Conservation (phyloP, 2,888 invertebrate genomes). For the Dione juno region DNA sequence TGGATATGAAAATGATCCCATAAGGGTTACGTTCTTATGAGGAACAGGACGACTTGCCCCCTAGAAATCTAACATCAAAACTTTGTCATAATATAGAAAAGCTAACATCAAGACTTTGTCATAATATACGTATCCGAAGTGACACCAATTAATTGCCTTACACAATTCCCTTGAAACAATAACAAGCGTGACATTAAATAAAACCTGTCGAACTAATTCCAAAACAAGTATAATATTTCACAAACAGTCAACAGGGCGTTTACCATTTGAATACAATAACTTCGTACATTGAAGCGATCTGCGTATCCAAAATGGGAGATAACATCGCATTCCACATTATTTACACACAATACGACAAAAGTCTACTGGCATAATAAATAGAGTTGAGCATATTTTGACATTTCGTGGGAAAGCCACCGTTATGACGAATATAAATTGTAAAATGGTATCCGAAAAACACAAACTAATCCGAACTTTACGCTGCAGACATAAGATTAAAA, state of each 20-base stretch:
- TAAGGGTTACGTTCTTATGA: too few species aligned
- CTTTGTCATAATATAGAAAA: neutral
- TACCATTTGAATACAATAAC: constrained; percentile 66
- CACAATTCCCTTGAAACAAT: constrained; percentile 5
- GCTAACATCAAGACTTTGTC: neutral
- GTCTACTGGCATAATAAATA: constrained; percentile 64
- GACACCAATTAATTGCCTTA: neutral
- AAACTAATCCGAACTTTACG: constrained; percentile 21
- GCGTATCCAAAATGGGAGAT: constrained; percentile 58
- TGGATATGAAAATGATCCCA: too few species aligned
- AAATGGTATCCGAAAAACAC: constrained; percentile 12
- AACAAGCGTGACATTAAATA: neutral
- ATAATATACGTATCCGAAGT: neutral
- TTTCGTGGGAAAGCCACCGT: constrained; percentile 65
- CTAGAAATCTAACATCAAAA: too few species aligned
- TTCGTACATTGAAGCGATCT: constrained; percentile 53
- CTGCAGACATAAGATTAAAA: neutral
- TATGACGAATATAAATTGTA: constrained; percentile 38
- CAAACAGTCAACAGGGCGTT: constrained; percentile 51
- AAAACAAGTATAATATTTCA: constrained; percentile 43
- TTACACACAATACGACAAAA: constrained; percentile 61
- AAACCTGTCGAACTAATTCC: constrained; percentile 23
- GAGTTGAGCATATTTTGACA: constrained; percentile 69
- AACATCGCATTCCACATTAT: constrained; percentile 66
- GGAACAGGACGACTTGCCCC: too few species aligned